Percentiles rank a stretch among this genome's conserved stretches.
Conservation (phyloP, 2,797 vertebrate genomes). For the Acipenser ruthenus region DNA sequence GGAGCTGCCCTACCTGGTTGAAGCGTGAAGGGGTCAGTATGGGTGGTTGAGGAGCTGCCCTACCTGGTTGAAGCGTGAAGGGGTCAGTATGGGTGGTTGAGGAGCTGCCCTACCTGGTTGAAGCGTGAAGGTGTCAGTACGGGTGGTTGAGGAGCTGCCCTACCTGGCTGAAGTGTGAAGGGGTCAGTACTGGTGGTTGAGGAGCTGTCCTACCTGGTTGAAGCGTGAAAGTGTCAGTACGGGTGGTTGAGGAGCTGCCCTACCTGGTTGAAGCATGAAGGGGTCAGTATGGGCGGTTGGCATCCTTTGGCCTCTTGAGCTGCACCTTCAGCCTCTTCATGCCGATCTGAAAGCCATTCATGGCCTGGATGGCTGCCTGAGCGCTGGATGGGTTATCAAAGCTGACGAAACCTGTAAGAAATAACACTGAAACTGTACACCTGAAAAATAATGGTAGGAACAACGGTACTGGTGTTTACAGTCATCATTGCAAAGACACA, state of each 20-base stretch:
- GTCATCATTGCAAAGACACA: too few relatives aligned
- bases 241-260: background rate
- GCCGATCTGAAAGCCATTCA: conserved; percentile 97
- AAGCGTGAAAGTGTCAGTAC: too few relatives aligned
- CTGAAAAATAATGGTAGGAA: too few relatives aligned
- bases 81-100: too few relatives aligned
- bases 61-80: too few relatives aligned
- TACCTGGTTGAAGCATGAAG: conserved; percentile 57
- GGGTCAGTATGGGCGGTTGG: conserved; percentile 94
- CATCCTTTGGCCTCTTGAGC: conserved; percentile 94
- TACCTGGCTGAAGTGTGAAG: conserved; percentile 30
- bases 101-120: too few relatives aligned
- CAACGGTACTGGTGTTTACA: too few relatives aligned
- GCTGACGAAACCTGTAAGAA: conserved; percentile 81
- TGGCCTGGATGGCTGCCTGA: conserved; percentile 95
- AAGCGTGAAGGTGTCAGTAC: too few relatives aligned
- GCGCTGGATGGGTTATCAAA: conserved; percentile 96
- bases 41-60: too few relatives aligned
- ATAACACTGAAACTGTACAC: background rate
- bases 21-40: background rate
- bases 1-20: conserved; percentile 47
- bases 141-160: too few relatives aligned
- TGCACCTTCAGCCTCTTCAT: conserved; percentile 99
- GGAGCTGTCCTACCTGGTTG: too few relatives aligned
- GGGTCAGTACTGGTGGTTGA: conserved; percentile 91